phyloP scores from a whole-genome alignment of 2,797 vertebrate species.

The Oryzias dopingdopingensis region DNA sequence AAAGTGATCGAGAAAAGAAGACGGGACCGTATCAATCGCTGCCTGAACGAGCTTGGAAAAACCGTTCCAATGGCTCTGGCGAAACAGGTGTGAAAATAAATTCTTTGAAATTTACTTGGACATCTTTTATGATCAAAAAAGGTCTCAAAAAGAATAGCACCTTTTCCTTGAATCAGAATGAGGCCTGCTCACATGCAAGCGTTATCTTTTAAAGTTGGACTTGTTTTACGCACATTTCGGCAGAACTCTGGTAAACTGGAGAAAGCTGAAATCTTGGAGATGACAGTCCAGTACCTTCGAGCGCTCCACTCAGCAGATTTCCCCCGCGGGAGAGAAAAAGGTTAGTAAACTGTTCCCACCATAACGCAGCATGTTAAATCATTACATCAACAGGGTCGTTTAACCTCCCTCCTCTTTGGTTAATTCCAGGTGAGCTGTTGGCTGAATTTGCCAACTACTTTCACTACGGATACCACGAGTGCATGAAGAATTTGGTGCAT shows the following conservation, averaged over 20 bases:
- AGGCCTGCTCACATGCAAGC: too few species aligned
- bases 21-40: slow-evolving; percentile 92
- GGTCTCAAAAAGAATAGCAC: too few species aligned
- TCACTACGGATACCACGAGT: slow-evolving; percentile 97
- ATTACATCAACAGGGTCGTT: background rate
- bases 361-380: slow-evolving; percentile 16
- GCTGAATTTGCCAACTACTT: slow-evolving; percentile 99
- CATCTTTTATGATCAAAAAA: too few species aligned
- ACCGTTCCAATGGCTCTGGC: slow-evolving; percentile 94
- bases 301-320: slow-evolving; percentile 94
- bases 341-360: slow-evolving; percentile 60
- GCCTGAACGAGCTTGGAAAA: slow-evolving; percentile 90
- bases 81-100: slow-evolving; percentile 82
- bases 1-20: slow-evolving; percentile 96
- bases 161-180: too few species aligned
- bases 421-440: slow-evolving; percentile 83
- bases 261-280: slow-evolving; percentile 97
- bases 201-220: background rate
- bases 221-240: slow-evolving; percentile 1
- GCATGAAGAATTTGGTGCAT: slow-evolving; percentile 98
- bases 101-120: background rate
- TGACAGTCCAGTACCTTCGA: slow-evolving; percentile 97
- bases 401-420: slow-evolving; percentile 16
- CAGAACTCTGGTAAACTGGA: slow-evolving; percentile 97
- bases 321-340: slow-evolving; percentile 93